A percentile compares a stretch with the other conserved stretches of the same genome.
Evolutionary conservation across 2,113 vertebrate genomes (phyloP).

Genomic region (Sebastes schlegelii): DNA sequence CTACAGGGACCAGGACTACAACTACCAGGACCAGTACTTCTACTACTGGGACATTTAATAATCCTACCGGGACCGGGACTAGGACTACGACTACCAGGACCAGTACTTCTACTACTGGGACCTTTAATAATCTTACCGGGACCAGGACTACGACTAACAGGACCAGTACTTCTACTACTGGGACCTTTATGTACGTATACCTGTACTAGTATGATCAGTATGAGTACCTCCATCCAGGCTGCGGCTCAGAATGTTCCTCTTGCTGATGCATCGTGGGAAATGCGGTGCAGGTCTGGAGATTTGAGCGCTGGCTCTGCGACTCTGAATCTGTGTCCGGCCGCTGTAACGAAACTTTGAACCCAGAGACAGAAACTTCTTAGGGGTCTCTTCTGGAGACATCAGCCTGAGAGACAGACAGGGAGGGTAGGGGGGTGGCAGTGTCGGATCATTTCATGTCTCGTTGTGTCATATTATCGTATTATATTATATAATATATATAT

Average conservation of each 20-base stretch:
- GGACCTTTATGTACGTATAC: neutral
- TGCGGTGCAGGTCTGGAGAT: constrained; percentile 93
- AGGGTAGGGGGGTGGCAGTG: neutral
- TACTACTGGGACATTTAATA: neutral
- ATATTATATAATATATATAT: too few species aligned
- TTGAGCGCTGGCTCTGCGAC: constrained; percentile 91
- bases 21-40: neutral
- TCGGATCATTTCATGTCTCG: neutral
- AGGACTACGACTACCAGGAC: neutral
- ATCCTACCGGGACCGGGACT: too few species aligned
- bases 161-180: neutral
- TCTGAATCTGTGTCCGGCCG: constrained; percentile 95
- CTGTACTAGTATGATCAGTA: neutral
- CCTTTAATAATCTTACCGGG: neutral
- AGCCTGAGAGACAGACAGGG: constrained; percentile 80
- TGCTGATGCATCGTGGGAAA: constrained; percentile 95
- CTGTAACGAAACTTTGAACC: constrained; percentile 99
- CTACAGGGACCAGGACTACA: neutral
- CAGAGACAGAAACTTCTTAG: constrained; percentile 94
- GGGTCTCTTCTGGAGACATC: constrained; percentile 93
- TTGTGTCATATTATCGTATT: too few species aligned
- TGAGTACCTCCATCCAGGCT: constrained; percentile 95
- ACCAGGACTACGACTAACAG: neutral
- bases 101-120: neutral
- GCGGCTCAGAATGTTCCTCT: constrained; percentile 96